Conservation (phyloP, 2,888 invertebrate genomes). For the Gasteruption jaculator region DNA sequence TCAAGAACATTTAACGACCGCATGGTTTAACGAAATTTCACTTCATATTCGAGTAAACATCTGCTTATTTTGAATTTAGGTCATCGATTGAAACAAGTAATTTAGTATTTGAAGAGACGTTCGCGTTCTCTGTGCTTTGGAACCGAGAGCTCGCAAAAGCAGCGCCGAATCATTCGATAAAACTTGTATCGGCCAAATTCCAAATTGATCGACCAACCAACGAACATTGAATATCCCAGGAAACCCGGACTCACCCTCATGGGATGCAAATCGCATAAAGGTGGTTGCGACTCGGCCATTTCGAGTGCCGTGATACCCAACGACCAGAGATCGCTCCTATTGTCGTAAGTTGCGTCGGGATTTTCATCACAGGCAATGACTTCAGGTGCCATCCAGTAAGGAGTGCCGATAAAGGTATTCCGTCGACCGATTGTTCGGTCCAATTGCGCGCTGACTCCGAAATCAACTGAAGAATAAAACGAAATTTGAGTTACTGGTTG, state of each 20-base stretch:
- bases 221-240: conserved; percentile 1
- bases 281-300: conserved; percentile 99
- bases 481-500: too few relatives aligned
- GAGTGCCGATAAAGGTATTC: conserved; percentile 98
- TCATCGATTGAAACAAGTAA: too few relatives aligned
- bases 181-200: too few relatives aligned
- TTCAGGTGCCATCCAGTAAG: conserved; percentile 99
- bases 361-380: conserved; percentile 99
- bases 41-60: too few relatives aligned
- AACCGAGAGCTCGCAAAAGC: too few relatives aligned
- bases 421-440: conserved; percentile 98
- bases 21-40: too few relatives aligned
- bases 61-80: too few relatives aligned
- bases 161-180: too few relatives aligned
- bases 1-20: too few relatives aligned
- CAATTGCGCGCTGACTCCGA: conserved; percentile 98
- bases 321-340: conserved; percentile 89
- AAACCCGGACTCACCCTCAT: conserved; percentile 81
- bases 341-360: conserved; percentile 99
- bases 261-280: conserved; percentile 98
- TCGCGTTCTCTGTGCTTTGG: too few relatives aligned
- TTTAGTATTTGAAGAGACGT: too few relatives aligned
- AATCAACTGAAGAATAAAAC: conserved; percentile 74
- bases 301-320: conserved; percentile 97
- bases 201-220: background rate